Evolutionary conservation across 2,797 vertebrate genomes (phyloP).

Genomic region (Manis pentadactyla): DNA sequence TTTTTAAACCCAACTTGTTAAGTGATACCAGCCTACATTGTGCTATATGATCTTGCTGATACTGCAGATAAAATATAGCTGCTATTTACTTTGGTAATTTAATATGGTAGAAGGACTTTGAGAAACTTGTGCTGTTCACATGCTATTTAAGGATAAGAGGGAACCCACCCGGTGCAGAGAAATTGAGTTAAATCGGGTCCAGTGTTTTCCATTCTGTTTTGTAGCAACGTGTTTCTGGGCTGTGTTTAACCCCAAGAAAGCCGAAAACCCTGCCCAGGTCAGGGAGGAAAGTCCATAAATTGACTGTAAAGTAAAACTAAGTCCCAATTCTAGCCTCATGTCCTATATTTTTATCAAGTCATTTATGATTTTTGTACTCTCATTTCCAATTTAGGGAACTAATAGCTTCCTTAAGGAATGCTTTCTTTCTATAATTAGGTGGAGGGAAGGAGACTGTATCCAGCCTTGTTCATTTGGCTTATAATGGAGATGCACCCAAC

Average conservation of each 20-base stretch:
- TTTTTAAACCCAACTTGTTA: conserved; percentile 64
- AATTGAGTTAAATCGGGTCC: conserved; percentile 68
- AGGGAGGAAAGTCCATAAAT: background rate
- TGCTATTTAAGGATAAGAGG: conserved; percentile 73
- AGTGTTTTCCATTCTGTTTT: conserved; percentile 71
- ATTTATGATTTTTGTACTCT: conserved; percentile 27
- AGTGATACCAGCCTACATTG: conserved; percentile 48
- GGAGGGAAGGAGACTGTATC: background rate
- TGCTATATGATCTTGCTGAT: conserved; percentile 65
- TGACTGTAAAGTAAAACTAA: background rate
- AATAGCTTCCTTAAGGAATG: conserved; percentile 36
- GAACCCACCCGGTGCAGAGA: conserved; percentile 70
- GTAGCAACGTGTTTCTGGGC: conserved; percentile 61
- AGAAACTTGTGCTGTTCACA: conserved; percentile 65
- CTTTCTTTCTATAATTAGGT: conserved; percentile 49
- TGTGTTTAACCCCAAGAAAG: conserved; percentile 68
- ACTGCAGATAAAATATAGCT: conserved; percentile 73
- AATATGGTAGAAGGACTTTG: conserved; percentile 67
- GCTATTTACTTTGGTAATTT: conserved; percentile 75
- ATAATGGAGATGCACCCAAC: background rate
- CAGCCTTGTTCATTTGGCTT: background rate
- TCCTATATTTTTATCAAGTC: conserved; percentile 48
- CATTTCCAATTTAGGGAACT: conserved; percentile 51
- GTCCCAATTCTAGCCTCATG: background rate
- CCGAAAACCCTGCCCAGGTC: background rate